Conservation (phyloP, 2,113 vertebrate genomes). For the Scatophagus argus region DNA sequence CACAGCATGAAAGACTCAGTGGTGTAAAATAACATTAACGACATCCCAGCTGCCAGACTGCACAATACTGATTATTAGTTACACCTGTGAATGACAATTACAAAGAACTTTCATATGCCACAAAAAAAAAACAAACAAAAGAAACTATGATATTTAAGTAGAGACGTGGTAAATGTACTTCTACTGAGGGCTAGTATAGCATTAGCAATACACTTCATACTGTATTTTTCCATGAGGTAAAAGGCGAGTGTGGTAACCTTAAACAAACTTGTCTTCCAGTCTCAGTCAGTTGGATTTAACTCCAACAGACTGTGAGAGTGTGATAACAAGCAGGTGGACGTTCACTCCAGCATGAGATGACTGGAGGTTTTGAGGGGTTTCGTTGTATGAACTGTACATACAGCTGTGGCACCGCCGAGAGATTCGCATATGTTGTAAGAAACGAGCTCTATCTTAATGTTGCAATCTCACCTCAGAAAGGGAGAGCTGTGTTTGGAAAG, state of each 20-base stretch:
- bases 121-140: background rate
- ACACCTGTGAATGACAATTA: background rate
- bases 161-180: background rate
- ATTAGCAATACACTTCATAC: background rate
- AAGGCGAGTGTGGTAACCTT: background rate
- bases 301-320: background rate
- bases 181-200: too few relatives aligned
- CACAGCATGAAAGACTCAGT: background rate
- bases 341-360: background rate
- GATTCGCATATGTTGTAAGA: background rate
- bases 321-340: constrained; percentile 35
- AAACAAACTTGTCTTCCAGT: background rate
- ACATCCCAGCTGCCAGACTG: background rate
- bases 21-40: background rate
- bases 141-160: too few relatives aligned
- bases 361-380: too few relatives aligned
- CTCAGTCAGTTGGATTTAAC: constrained; percentile 20
- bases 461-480: background rate
- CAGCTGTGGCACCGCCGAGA: background rate
- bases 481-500: background rate
- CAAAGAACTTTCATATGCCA: background rate
- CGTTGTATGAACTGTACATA: background rate
- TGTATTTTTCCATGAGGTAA: background rate
- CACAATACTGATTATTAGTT: background rate
- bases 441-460: background rate